Base-by-base conservation (phyloP, 1,140 invertebrate species). In the Leptinotarsa defecta region DNA sequence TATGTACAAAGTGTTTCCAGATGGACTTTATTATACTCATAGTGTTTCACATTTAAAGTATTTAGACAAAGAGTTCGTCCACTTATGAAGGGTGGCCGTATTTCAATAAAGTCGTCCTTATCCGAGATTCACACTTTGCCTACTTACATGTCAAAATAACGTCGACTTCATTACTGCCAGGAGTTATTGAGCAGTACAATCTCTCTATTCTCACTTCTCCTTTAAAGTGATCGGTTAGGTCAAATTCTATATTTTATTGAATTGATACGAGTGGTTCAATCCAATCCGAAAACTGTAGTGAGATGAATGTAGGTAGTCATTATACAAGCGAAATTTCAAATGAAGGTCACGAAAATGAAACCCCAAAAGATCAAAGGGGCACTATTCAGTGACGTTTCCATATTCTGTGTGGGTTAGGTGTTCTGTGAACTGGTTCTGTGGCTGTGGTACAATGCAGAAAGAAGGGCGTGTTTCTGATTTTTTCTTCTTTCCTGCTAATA, bases 101-200 rank as follows among this genome's bases (percentile, higher is more conserved):
- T 62, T 62, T 62, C 17, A 62, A 62, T 62, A 62, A 62, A 62
- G 57, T 62, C 20, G 57, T 62, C 57, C 57, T 15, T 62, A 62
- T 62, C 8, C 57, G 17, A 62, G 13, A 62, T 62, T 62, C 57
- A 62, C 57, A 62, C 57, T 62, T 8, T 20, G 57, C 57, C 57
- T 62, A 13, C 57, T 8, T 62, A 62, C 57, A 62, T 62, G 57
- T 62, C 57, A 62, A 62, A 62, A 62, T 62, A 62, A 62, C 57
- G 13, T 62, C 57, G 57, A 62, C 57, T 62, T 62, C 20, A 62
- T 62, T 15, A 62, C 17, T 62, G 57, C 57, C 57, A n/a, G 57
- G 5, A 4, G 4, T 62, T 62, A 11, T 62, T 62, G 57, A 13
- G 57, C 20, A 20, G 17, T 62, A 13, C 57, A 62, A 62, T 62